Evolutionary conservation across 2,113 vertebrate species (phyloP).

Genomic region (Sula dactylatra): DNA sequence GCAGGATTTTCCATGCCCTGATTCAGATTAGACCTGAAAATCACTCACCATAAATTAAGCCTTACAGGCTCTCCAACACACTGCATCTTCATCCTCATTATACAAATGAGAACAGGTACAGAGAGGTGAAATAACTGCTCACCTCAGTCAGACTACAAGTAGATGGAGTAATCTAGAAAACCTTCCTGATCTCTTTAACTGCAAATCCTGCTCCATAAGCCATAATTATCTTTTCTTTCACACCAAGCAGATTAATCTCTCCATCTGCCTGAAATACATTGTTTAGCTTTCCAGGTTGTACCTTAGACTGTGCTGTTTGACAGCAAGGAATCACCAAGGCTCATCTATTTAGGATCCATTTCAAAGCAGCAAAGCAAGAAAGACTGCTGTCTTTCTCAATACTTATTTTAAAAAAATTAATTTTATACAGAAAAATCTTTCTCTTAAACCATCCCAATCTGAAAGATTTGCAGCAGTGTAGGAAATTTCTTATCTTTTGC

Average conservation of each 20-base stretch:
- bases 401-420: not conserved
- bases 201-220: not conserved
- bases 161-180: not conserved
- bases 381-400: not conserved
- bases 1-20: not conserved
- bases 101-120: not conserved
- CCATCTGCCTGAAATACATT: not conserved
- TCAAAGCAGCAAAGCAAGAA: not conserved
- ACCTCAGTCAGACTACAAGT: not conserved
- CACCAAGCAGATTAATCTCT: not conserved
- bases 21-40: not conserved
- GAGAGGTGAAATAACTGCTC: not conserved
- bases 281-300: not conserved
- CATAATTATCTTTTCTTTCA: not conserved
- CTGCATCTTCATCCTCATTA: not conserved
- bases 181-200: not conserved
- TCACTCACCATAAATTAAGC: not conserved
- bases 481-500: not conserved
- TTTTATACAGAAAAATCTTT: not conserved
- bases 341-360: not conserved
- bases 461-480: not conserved
- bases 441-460: not conserved
- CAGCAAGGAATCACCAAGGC: not conserved
- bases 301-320: not conserved
- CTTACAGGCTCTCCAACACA: not conserved